A percentile compares a stretch with the other conserved stretches of the same genome.
Conservation (phyloP, 2,113 vertebrate species). For the Spermophilus dauricus region DNA sequence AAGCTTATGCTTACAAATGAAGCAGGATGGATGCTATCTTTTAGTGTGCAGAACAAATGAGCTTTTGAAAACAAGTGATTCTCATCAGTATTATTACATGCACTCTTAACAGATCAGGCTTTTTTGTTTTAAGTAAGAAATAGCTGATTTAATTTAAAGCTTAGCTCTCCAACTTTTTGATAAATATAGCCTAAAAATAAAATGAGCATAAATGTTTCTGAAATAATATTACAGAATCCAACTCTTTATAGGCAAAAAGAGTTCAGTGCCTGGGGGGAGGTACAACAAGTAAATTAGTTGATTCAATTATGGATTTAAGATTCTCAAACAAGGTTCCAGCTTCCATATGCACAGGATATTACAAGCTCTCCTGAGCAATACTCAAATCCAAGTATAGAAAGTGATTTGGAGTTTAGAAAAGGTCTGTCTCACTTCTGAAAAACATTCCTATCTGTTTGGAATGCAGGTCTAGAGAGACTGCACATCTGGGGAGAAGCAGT, state of each 20-base stretch:
- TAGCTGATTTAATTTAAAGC: slow-evolving; percentile 25
- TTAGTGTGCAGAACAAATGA: not conserved
- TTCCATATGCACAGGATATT: not conserved
- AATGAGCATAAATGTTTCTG: not conserved
- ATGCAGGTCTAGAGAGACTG: not conserved
- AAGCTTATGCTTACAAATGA: no score
- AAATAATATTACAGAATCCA: not conserved
- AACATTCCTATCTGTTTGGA: not conserved
- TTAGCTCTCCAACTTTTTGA: not conserved
- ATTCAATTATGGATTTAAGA: not conserved
- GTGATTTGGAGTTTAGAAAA: not conserved
- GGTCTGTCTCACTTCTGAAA: not conserved
- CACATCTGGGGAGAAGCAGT: not conserved
- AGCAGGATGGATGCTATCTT: no score
- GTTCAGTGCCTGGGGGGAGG: accelerated
- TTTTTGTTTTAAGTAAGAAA: slow-evolving; percentile 40
- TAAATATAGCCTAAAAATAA: not conserved
- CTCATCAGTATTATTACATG: not conserved
- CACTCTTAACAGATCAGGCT: not conserved
- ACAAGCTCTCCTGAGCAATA: not conserved
- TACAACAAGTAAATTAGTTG: not conserved
- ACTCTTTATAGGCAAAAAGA: not conserved
- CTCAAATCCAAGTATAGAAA: not conserved
- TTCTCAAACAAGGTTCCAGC: not conserved
- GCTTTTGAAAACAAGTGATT: not conserved